A percentile compares a stretch with the other conserved stretches of the same genome.
These are phyloP conservation scores for Drosophila nigromelanica DNA, from an alignment of 1,140 invertebrate genomes.

Conservation along the genomic window DNA sequence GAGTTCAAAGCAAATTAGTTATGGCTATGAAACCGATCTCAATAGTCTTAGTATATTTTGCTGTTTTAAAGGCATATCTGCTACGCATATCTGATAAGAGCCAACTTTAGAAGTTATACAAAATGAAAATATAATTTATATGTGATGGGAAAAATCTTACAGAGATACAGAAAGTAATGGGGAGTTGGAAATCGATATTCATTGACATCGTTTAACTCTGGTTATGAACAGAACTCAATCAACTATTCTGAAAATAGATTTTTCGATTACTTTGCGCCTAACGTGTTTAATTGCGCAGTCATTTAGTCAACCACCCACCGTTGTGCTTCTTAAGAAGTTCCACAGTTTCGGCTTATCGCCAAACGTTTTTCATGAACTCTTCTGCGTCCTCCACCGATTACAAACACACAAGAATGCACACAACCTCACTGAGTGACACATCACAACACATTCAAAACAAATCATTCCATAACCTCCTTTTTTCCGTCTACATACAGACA, in stretches of 20 bases:
- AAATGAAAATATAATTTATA: no score
- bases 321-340: not conserved
- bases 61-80: no score
- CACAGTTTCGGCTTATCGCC: not conserved
- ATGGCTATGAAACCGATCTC: no score
- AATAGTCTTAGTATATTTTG: no score
- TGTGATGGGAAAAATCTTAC: not conserved
- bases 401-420: not conserved
- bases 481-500: not conserved
- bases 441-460: not conserved
- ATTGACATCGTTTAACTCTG: not conserved
- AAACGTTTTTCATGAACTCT: not conserved
- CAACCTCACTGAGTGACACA: not conserved
- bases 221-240: not conserved
- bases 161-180: not conserved
- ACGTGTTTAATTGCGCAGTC: slow-evolving; percentile 17
- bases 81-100: no score
- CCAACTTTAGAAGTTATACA: no score
- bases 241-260: slow-evolving; percentile 2
- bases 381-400: not conserved
- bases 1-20: no score
- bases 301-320: slow-evolving; percentile 6
- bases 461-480: not conserved
- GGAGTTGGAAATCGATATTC: not conserved
- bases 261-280: not conserved